Conservation (phyloP, 2,888 invertebrate species). For the Tiliacea aurago region DNA sequence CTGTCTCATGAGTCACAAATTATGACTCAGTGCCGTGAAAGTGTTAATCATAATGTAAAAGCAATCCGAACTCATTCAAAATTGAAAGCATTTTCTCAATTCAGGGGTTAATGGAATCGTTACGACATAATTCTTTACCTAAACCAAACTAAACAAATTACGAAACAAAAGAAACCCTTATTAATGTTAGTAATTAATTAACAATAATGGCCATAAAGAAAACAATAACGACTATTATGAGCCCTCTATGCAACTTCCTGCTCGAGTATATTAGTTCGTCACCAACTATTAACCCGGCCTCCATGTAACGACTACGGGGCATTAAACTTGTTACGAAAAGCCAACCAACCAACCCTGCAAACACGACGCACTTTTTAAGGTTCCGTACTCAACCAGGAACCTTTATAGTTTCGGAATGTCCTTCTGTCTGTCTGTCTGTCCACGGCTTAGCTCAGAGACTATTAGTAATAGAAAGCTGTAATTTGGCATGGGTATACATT, state of each 20-base stretch:
- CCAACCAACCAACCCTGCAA: not conserved
- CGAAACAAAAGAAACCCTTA: not conserved
- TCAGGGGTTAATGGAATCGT: too few species aligned
- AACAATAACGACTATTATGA: slow-evolving; percentile 18
- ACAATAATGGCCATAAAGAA: slow-evolving; percentile 24
- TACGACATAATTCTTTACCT: not conserved
- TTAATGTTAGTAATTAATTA: slow-evolving; percentile 21
- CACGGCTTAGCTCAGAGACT: too few species aligned
- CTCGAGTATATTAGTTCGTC: slow-evolving; percentile 19
- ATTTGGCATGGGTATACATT: too few species aligned
- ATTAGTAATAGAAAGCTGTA: too few species aligned
- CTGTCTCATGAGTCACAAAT: too few species aligned
- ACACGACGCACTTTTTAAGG: slow-evolving; percentile 16
- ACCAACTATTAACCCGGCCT: slow-evolving; percentile 21
- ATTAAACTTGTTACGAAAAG: slow-evolving; percentile 39
- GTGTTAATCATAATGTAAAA: not conserved
- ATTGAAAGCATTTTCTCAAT: not conserved
- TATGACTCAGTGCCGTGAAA: not conserved
- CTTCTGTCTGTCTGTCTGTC: too few species aligned
- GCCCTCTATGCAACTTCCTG: not conserved
- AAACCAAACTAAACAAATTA: not conserved
- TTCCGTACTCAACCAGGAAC: too few species aligned
- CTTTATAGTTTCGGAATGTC: too few species aligned
- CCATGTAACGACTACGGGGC: slow-evolving; percentile 17
- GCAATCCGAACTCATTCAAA: not conserved